These are phyloP conservation scores for Protosalanx chinensis DNA, from an alignment of 2,797 vertebrate species.

Conservation along the genomic window DNA sequence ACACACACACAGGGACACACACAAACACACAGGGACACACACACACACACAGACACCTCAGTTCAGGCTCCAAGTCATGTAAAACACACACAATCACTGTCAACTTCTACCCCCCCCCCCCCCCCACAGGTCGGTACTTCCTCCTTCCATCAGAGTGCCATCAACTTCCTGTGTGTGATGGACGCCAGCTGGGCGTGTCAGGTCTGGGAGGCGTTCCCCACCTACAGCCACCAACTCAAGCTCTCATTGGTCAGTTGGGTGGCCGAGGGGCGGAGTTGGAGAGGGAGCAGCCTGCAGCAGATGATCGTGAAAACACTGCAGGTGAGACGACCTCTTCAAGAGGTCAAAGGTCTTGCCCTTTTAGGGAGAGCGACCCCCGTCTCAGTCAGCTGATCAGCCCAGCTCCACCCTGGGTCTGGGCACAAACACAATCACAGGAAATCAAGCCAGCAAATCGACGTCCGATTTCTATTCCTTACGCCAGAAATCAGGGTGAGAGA, in stretches of 20 bases:
- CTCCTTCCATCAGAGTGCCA: slow-evolving; percentile 70
- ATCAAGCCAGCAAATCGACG: slow-evolving; percentile 26
- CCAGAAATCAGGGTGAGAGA: slow-evolving; percentile 34
- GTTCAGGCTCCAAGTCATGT: slow-evolving; percentile 42
- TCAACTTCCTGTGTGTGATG: slow-evolving; percentile 67
- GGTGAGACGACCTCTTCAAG: slow-evolving; percentile 60
- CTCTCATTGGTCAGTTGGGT: slow-evolving; percentile 73
- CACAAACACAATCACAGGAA: slow-evolving; percentile 53
- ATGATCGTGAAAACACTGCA: slow-evolving; percentile 66
- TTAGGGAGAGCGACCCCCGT: slow-evolving; percentile 20
- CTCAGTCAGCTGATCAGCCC: slow-evolving; percentile 22
- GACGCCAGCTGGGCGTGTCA: slow-evolving; percentile 49
- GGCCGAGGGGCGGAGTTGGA: slow-evolving; percentile 43
- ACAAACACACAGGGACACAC: no score
- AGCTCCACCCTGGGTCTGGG: slow-evolving; percentile 20
- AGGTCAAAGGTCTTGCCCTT: background rate
- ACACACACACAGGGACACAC: background rate
- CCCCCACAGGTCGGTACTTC: slow-evolving; percentile 77
- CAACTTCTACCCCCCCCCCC: background rate
- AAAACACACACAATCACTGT: background rate
- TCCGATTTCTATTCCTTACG: slow-evolving; percentile 26
- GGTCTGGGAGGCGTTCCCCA: slow-evolving; percentile 66
- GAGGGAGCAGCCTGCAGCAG: slow-evolving; percentile 34
- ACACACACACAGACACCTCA: slow-evolving; percentile 21
- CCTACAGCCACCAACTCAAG: slow-evolving; percentile 56